Base-by-base conservation (phyloP, 2,888 invertebrate genomes). In the Polietes domitor region DNA sequence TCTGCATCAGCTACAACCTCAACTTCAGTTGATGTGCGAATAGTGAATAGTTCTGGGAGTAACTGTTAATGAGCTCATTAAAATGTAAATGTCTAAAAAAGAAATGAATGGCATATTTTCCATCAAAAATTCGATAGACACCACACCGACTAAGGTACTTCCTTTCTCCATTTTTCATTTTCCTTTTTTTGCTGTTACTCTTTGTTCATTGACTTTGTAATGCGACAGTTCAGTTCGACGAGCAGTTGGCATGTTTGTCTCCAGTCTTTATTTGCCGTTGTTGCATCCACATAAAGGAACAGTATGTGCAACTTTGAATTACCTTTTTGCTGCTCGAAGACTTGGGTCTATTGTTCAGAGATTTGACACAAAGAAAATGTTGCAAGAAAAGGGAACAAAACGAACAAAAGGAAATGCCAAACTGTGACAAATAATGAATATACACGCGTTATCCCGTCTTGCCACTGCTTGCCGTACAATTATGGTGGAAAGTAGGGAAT, bases 61-160 rank as follows among this genome's bases (percentile, higher is more conserved):
- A 80, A 47, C 75, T 80, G 82, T 85, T 86, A 86, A 87, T 87
- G 85, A 86, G 86, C 87, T 87, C 87, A 89, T 89, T 89, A 88
- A 88, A 86, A 81, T 86, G 81, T 80, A 87, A 83, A 77, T 70
- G 73, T n/a, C 58, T 81, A 76, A 86, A 68, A n/a, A n/a, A 79
- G 84, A 81, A 86, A 80, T 87, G 82, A 82, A 58, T 17, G 86
- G 86, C 85, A 82, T 72, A 85, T 85, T 86, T 32, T n/a, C n/a
- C 47, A 47, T 5, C 47, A 47, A 47, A 47, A 47, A 3, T 47
- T 15, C 6, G 1, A n/a, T n/a, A 47, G 47, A 47, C 47, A 32
- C 4, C 9, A 32, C 5, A 32, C 32, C n/a, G n/a, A n/a, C 47
- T 47, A 53, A 21, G 6, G 19, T 7, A 19, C 10, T 19, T 53